Evolutionary conservation across 2,797 vertebrate genomes (phyloP).

Genomic region (Echeneis naucrates): DNA sequence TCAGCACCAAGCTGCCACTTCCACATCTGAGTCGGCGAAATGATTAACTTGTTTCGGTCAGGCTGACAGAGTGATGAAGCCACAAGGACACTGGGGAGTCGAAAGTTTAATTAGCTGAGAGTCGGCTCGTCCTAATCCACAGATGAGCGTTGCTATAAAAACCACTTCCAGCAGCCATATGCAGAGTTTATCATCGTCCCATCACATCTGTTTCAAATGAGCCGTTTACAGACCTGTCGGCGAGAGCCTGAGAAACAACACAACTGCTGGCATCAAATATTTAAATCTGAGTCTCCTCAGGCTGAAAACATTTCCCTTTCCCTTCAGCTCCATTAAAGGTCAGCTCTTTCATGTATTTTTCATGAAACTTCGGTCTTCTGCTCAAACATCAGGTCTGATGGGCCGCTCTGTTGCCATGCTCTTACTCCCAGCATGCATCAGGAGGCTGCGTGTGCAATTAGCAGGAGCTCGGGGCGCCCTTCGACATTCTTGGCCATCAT

Average conservation of each 20-base stretch:
- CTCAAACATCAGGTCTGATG: conserved; percentile 16
- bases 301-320: too few relatives aligned
- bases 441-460: not conserved
- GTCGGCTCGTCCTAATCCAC: conserved; percentile 59
- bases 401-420: not conserved
- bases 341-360: conserved; percentile 12
- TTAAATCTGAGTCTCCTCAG: not conserved
- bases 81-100: conserved; percentile 23
- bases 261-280: too few relatives aligned
- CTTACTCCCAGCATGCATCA: conserved; percentile 42
- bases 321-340: conserved; percentile 21
- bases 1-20: conserved; percentile 29
- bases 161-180: conserved; percentile 52
- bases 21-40: conserved; percentile 26
- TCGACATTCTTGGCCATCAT: not conserved
- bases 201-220: conserved; percentile 44
- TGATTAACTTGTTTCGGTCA: conserved; percentile 51
- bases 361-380: conserved; percentile 8
- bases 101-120: conserved; percentile 67
- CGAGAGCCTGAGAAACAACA: conserved; percentile 4
- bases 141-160: conserved; percentile 56
- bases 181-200: conserved; percentile 47
- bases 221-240: conserved; percentile 16
- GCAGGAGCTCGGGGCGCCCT: conserved; percentile 10
- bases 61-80: conserved; percentile 41